A percentile compares a stretch with the other conserved stretches of the same genome.
Conservation (phyloP, 2,888 invertebrate genomes). For the Nephrotoma guestfalica region DNA sequence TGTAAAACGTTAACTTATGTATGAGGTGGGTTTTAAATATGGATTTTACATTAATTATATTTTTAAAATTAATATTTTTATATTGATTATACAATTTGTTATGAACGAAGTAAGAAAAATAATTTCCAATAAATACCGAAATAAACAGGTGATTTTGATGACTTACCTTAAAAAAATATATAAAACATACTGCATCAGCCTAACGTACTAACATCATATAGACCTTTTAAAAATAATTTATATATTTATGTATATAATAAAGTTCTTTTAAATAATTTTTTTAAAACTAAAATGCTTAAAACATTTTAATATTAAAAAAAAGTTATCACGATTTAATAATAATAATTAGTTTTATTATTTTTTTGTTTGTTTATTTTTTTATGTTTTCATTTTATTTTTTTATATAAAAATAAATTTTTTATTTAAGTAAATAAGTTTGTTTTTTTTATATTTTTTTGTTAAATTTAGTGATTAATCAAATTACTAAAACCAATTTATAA, state of each 20-base stretch:
- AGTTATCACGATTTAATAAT: not conserved
- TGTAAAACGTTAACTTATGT: not conserved
- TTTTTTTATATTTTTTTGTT: not conserved
- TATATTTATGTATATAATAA: not conserved
- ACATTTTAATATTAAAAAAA: not conserved
- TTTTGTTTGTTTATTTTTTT: not conserved
- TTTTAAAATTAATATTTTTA: not conserved
- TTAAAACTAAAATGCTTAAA: not conserved
- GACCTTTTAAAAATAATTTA: not conserved
- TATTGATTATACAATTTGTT: not conserved
- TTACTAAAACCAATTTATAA: not conserved
- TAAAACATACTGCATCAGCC: not conserved
- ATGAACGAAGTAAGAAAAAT: not conserved
- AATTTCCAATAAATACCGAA: not conserved
- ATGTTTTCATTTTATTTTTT: not conserved
- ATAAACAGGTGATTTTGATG: not conserved
- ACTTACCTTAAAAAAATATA: not conserved
- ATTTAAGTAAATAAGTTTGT: not conserved
- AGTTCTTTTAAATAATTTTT: not conserved
- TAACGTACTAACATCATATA: not conserved
- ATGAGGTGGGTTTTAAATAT: not conserved
- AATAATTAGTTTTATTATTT: not conserved
- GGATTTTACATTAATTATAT: not conserved
- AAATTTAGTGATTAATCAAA: not conserved
- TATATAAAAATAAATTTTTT: not conserved